Evolutionary conservation across 2,797 vertebrate species (phyloP), one percentile per base, ranked within the genome.

Genomic region (Danio albolineatus): DNA sequence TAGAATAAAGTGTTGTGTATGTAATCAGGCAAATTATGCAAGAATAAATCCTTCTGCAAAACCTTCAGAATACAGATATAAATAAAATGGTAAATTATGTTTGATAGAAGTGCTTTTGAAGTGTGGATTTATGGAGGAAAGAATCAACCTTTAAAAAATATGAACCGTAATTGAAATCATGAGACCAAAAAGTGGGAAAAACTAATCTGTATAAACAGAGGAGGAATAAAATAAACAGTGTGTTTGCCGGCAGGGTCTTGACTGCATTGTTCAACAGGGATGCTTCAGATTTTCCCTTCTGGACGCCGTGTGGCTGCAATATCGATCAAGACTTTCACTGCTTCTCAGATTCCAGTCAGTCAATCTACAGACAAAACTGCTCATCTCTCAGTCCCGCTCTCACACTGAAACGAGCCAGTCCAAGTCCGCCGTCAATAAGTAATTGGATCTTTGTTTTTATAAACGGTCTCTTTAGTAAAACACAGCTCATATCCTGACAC

Each of bases 241-340:
- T 28, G 46, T 46, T 7, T 46, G 43, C 43, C 10, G 2, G 44
- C 10, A 2, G 44, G 46, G 12, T 51, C 14, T 51, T 5, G 14
- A 51, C 28, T 46, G 59, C 28, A 59, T 69, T 77, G 53, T 59
- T 57, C 74, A 7, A 44, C 10, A 51, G 17, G 28, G 46, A 8
- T 46, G 39, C 36, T 28, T 10, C 19, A 79, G 67, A 56, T 44
- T 64, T 72, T 54, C 38, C 59, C 19, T 21, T 71, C 48, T 10
- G 12, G 19, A 12, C 5, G 19, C 19, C 21, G 28, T 73, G 43
- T 75, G 79, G 44, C 54, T 81, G 72, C 48, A 43, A 62, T 54
- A 76, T 76, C 57, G 56, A 76, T 76, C 66, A 64, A 81, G 73
- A 69, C 38, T 57, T 46, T 59, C 21, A 48, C 78, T 51, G 64